Base-by-base conservation (phyloP, 1,140 invertebrate species). In the Drosophila teissieri region DNA sequence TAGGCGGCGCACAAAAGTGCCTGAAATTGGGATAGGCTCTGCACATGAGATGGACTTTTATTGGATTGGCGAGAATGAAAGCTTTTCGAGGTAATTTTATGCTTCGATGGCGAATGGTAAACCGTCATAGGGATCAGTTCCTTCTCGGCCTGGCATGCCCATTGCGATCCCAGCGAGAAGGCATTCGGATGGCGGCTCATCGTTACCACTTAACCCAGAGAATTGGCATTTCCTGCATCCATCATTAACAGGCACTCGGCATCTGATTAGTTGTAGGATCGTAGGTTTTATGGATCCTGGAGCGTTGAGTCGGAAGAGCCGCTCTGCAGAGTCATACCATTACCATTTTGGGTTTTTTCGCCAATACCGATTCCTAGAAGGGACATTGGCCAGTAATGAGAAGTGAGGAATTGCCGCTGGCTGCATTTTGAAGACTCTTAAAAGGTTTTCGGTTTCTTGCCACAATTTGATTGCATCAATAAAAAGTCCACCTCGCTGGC, bases 391-490 rank as follows among this genome's bases (percentile, higher is more conserved):
- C 40, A 56, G 76, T 60, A 74, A 69, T 80, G 65, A 68, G 64
- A 82, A 75, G 67, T 70, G 83, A 84, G 69, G 77, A 81, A 86
- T 88, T 88, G 83, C 83, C 67, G 40, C 48, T 79, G 79, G 67
- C 75, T 83, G 79, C 82, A 75, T 88, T 83, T 88, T 68, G 55
- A 82, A 75, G 73, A 76, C 74, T 68, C 54, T 58, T 84, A 80
- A 85, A 79, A 85, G 63, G 51, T 70, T 70, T 49, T 49, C 48
- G 42, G 55, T 70, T 62, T 36, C 80, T 79, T 68, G 70, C 70
- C 75, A 79, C 84, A 73, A 69, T 86, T 86, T 86, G 84, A 86
- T 86, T 79, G 76, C 83, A 80, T 83, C 84, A 86, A 86, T 86
- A 86, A 86, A 85, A 75, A 75, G 77, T 62, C 82, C 65, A 67